Base-by-base conservation (phyloP, 1,140 invertebrate genomes). In the Hyposmocoma kahamanoa region DNA sequence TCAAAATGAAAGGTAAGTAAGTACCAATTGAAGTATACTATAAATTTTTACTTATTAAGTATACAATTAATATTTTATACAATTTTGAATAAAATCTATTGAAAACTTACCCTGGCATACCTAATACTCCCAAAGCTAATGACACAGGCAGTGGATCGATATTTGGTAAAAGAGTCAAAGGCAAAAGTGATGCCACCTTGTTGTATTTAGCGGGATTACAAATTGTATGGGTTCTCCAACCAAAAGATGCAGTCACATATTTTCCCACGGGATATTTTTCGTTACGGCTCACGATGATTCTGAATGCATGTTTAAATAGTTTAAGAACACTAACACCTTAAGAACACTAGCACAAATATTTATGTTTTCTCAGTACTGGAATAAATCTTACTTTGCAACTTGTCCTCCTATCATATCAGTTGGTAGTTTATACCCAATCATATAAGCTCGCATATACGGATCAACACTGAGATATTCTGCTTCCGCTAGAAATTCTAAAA, bases 401-500 rank as follows among this genome's bases (percentile, higher is more conserved):
- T 92, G 90, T 39, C 72, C 56, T 1, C 90, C 90, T 32, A 91
- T 89, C 89, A 91, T 91, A 20, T 87, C 88, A n/a, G 68, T 77
- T 9, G 88, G 89, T 22, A 87, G 36, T 47, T 88, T 86, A 50
- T 85, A 76, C n/a, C 66, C 65, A 41, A 63, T 68, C 62, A 86
- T 76, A 46, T 90, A 90, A 0, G 83, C 79, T 56, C 91, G 84
- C 90, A 92, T 92, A 54, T 92, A 93, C 24, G 92, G 92, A 73
- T 93, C 92, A 2, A 93, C 91, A 47, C 91, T 92, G 1, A 92
- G 58, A 59, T 88, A 92, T 59, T 91, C 88, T 6, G 91, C 91
- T 84, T 93, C 80, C 13, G 87, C 82, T 26, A 92, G 74, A 64
- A 90, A 89, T 75, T 93, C 91, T 92, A 64, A 51, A 88, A 87